phyloP scores from a whole-genome alignment of 1,140 invertebrate species.

The Drosophila carrolli region DNA sequence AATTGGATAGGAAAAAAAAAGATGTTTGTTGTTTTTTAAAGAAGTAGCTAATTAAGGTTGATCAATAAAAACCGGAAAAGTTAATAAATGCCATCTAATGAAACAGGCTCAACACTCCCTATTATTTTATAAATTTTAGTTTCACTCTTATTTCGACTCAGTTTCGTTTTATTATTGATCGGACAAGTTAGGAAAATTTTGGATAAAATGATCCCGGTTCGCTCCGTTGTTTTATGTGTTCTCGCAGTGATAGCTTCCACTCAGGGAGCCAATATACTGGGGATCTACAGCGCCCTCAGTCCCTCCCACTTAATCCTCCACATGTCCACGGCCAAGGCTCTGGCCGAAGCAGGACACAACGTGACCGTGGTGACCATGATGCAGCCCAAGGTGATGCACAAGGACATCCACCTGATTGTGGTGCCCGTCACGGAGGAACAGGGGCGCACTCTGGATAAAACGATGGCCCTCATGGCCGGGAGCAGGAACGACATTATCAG shows the following conservation, averaged over 20 bases:
- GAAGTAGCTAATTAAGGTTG: too few relatives aligned
- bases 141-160: too few relatives aligned
- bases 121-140: too few relatives aligned
- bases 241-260: not conserved
- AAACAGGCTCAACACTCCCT: too few relatives aligned
- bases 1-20: too few relatives aligned
- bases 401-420: constrained; percentile 55
- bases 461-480: constrained; percentile 8
- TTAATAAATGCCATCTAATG: too few relatives aligned
- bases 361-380: constrained; percentile 59
- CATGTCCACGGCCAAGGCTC: too few relatives aligned
- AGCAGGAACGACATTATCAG: not conserved
- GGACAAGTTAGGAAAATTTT: too few relatives aligned
- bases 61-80: too few relatives aligned
- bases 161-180: too few relatives aligned
- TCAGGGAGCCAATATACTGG: constrained; percentile 1
- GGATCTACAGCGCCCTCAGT: constrained; percentile 25
- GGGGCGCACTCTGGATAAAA: constrained; percentile 12
- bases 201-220: not conserved
- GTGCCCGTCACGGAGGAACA: constrained; percentile 39
- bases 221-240: not conserved
- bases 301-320: constrained; percentile 42
- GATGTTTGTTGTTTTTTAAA: too few relatives aligned
- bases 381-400: constrained; percentile 42
- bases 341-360: too few relatives aligned